Base-by-base conservation (phyloP, 2,888 invertebrate species). In the Agrochola circellaris region DNA sequence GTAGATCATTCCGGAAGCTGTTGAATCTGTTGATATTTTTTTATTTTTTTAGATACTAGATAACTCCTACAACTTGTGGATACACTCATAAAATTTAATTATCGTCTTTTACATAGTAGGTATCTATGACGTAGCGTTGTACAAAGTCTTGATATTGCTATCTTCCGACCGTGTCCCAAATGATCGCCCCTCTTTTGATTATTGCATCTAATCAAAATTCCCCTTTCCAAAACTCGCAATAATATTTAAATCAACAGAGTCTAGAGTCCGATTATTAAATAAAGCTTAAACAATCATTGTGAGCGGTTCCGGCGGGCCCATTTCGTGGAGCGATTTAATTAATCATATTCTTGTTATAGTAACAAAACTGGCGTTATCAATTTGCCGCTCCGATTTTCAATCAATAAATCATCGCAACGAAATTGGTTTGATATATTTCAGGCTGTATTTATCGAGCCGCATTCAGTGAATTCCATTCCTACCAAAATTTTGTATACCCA, bases 281-380 rank as follows among this genome's bases (percentile, higher is more conserved):
- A 86, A 86, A 73, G 75, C 70, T 81, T 77, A 75, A 81, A 83
- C 75, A 86, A 85, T 85, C 75, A 81, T 72, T 75, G 83, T 66
- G 77, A 83, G 71, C 70, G 77, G 70, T 86, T 74, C 81, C 77
- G 70, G 74, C 64, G 60, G 48, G 62, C 68, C 86, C 72, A 75
- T 77, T 80, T 60, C 26, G 51, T 64, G 66, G 54, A 79, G 74
- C 70, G 67, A 45, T 86, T 85, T 86, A 85, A 85, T 85, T 85
- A 86, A 86, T 83, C 74, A 78, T 81, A 76, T 78, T 86, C 86
- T 86, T 86, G 86, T 76, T 82, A 82, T 80, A 79, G 75, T 83
- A 73, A 81, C 76, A 75, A 84, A 79, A 82, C 75, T 82, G 81
- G 72, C 64, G 86, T 78, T 85, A 86, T 83, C 84, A 85, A 85